Conservation (phyloP, 2,113 vertebrate species). For the Heloderma charlesbogerti region DNA sequence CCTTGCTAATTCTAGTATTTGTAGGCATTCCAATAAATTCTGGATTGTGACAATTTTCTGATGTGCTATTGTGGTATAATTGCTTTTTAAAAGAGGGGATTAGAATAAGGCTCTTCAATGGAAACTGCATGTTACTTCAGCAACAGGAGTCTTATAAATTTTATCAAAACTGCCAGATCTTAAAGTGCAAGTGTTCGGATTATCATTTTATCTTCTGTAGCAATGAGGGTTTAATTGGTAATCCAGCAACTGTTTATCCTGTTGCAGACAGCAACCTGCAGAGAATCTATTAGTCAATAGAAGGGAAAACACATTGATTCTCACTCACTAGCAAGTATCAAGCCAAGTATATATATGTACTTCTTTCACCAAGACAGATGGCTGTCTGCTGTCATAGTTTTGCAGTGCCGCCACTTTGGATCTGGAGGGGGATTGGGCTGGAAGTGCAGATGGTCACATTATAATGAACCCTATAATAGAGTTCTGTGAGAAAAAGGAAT, state of each 20-base stretch:
- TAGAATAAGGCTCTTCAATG: neutral
- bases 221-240: constrained; percentile 6
- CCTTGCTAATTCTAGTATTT: constrained; percentile 16
- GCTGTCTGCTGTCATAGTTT: neutral
- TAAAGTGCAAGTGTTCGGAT: neutral
- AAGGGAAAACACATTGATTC: constrained; percentile 9
- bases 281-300: constrained; percentile 5
- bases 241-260: constrained; percentile 16
- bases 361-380: neutral
- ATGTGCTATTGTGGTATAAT: constrained; percentile 12
- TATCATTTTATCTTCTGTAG: neutral
- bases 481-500: neutral
- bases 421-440: too few relatives aligned
- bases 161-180: constrained; percentile 5
- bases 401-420: too few relatives aligned
- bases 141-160: neutral
- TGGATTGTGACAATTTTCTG: constrained; percentile 4
- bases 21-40: constrained; percentile 4
- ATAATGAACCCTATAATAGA: neutral
- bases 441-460: neutral
- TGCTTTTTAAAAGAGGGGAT: constrained; percentile 5
- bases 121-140: neutral
- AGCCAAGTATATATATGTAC: neutral
- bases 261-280: neutral
- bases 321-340: constrained; percentile 1